Base-by-base conservation (phyloP, 2,888 invertebrate species). In the Cephus spinipes region DNA sequence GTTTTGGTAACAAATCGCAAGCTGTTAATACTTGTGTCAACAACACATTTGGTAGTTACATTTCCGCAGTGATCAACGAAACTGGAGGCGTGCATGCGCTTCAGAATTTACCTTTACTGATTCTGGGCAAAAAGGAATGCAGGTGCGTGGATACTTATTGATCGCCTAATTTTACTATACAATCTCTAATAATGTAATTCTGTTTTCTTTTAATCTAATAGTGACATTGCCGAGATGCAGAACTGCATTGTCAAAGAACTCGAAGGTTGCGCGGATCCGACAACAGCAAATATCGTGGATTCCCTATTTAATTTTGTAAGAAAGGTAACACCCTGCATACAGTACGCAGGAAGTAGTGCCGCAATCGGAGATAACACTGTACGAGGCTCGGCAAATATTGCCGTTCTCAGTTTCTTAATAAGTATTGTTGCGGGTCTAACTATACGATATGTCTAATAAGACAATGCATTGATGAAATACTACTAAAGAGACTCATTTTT, bases 281-380 rank as follows among this genome's bases (percentile, higher is more conserved):
- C 97, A 0, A 96, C 97, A 0, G 95, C 94, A 40, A 97, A 97
- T 91, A 95, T 97, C 86, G 94, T 95, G 0, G 96, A 96, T 81
- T 94, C 96, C 0, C 93, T 97, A 78, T 95, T 97, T 87, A 94
- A 94, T 81, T 96, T 94, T 87, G 93, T 96, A 11, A 94, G 93
- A 86, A 95, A 94, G 87, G 94, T 93, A 78, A 94, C 95, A 1
- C 95, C 95, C 0, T 96, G 96, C 81, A 32, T 4, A 0, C 32
- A 32, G 12, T 11, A 32, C 2, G 71, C 11, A 73, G 15, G 34
- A n/a, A 15, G n/a, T 4, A n/a, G 1, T 30, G 11, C 34, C 73
- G 4, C 40, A 30, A 33, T 40, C 6, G 30, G 35, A 12, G 15
- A 68, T 36, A 0, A 15, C 31, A 68, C 3, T 23, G 40, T 23